Conservation (phyloP, 2,888 invertebrate genomes). For the Stenodera caucasica region DNA sequence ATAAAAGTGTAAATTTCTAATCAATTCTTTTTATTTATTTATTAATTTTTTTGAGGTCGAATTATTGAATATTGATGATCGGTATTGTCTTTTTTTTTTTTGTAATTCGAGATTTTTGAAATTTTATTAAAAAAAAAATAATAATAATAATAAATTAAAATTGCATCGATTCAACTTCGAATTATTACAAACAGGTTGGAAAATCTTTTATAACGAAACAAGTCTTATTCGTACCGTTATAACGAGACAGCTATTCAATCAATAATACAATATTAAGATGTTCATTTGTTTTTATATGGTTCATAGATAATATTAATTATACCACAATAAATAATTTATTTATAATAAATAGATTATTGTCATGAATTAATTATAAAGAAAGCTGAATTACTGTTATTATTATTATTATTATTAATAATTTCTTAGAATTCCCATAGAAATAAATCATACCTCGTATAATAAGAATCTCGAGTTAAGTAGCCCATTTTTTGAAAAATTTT, state of each 20-base stretch:
- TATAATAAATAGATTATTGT: neutral
- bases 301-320: neutral
- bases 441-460: neutral
- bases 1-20: constrained; percentile 5
- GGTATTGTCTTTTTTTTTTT: neutral
- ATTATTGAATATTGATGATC: neutral
- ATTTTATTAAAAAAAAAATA: too few species aligned
- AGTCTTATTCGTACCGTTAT: neutral
- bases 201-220: neutral
- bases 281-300: neutral
- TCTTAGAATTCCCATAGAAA: too few species aligned
- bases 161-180: neutral
- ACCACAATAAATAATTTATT: neutral
- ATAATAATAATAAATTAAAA: too few species aligned
- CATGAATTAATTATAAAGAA: neutral
- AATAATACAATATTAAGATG: too few species aligned
- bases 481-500: neutral
- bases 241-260: too few species aligned
- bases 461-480: neutral
- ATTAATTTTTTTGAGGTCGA: neutral
- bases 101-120: too few species aligned
- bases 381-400: too few species aligned
- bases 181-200: neutral
- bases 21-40: too few species aligned
- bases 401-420: too few species aligned